These are phyloP conservation scores for Pseudorectes ferrugineus DNA, from an alignment of 2,113 vertebrate species.

Conservation along the genomic window DNA sequence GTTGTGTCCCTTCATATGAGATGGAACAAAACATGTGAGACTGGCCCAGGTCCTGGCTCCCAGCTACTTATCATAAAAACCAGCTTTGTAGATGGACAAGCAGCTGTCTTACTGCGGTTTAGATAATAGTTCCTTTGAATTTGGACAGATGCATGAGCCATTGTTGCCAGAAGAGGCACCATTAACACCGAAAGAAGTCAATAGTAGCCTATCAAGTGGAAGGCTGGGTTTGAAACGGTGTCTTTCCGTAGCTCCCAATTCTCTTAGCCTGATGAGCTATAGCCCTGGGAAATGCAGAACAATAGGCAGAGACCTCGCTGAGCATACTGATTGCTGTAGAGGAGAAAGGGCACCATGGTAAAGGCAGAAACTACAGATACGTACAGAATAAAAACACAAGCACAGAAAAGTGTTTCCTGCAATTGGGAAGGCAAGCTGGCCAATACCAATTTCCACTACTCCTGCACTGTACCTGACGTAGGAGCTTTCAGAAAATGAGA, in stretches of 20 bases:
- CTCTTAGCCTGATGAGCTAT: not conserved
- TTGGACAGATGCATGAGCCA: not conserved
- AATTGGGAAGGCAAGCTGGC: not conserved
- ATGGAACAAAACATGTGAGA: not conserved
- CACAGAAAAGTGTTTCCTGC: not conserved
- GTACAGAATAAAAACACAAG: not conserved
- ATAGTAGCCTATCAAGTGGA: not conserved
- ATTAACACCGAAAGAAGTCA: not conserved
- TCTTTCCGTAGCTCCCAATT: not conserved
- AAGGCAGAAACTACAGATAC: not conserved
- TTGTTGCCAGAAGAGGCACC: not conserved
- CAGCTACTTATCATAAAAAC: not conserved
- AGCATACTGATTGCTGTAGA: not conserved
- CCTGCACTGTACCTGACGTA: not conserved
- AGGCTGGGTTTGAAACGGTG: not conserved
- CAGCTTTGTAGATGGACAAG: not conserved
- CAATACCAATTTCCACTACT: not conserved
- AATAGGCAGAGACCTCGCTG: not conserved
- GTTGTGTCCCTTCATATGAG: fast-evolving
- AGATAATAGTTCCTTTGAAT: not conserved
- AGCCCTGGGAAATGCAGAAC: not conserved
- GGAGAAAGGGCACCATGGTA: not conserved
- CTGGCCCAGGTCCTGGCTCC: not conserved
- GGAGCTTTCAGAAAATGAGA: not conserved
- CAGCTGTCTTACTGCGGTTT: not conserved